A percentile compares a stretch with the other conserved stretches of the same genome.
phyloP scores from a whole-genome alignment of 2,797 vertebrate species.

The Amblyraja radiata region DNA sequence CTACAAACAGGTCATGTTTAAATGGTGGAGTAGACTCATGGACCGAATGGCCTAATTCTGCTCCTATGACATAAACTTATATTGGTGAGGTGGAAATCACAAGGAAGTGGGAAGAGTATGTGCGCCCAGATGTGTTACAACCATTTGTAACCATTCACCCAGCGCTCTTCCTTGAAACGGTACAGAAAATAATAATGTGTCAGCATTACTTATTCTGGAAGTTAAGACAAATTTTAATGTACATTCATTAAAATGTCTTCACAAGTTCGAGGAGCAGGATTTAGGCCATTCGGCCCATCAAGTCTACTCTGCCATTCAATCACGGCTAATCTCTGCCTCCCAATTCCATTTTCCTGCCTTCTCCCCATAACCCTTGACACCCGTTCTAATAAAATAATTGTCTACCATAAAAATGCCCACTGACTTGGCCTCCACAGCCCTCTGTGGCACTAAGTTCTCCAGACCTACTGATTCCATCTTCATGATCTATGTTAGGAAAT shows the following conservation, averaged over 20 bases:
- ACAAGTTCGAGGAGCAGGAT: too few species aligned
- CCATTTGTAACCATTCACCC: background rate
- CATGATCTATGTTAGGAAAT: background rate
- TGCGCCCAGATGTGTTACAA: background rate
- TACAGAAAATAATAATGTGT: background rate
- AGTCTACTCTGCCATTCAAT: too few species aligned
- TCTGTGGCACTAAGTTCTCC: background rate
- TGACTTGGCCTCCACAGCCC: too few species aligned
- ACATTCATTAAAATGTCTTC: background rate
- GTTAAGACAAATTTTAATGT: background rate
- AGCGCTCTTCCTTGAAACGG: background rate
- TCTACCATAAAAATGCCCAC: too few species aligned
- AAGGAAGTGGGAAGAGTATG: background rate
- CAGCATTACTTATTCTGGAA: background rate
- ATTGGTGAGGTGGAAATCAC: background rate
- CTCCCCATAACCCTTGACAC: too few species aligned
- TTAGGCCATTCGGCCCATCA: too few species aligned
- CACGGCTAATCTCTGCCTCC: too few species aligned
- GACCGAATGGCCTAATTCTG: background rate
- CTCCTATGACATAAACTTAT: too few species aligned
- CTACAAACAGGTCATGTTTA: too few species aligned
- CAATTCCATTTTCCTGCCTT: too few species aligned
- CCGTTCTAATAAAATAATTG: too few species aligned
- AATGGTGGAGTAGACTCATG: too few species aligned
- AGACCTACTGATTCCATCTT: background rate